Base-by-base conservation (phyloP, 2,797 vertebrate species). In the Odontamblyopus lacepedii region DNA sequence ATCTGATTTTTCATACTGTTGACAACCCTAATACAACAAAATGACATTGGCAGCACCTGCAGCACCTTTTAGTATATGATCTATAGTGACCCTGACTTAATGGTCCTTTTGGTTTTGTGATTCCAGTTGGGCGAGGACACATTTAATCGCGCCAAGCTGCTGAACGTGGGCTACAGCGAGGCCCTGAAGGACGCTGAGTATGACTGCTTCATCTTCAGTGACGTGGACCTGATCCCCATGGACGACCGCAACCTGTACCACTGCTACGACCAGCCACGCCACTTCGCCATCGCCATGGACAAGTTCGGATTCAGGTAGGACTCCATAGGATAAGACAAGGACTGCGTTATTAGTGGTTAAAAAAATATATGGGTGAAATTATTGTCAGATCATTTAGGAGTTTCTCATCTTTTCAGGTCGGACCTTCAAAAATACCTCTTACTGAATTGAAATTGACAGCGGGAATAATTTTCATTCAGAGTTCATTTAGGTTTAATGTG, bases 251-350 rank as follows among this genome's bases (percentile, higher is more conserved):
- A 99, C 89, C 94, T 99, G 48, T 99, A 99, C 89, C 97, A 96
- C 91, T 99, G 98, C 86, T 98, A 98, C 0, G 97, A 98, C 85
- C 97, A 99, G 90, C 98, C 98, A 0, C 94, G 97, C 38, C 98
- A 99, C 91, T 99, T 99, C 2, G 97, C 98, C 50, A 96, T 99
- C 19, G 98, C 97, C 82, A 99, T 99, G 97, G 98, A 99, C 93
- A 99, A 99, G 87, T 99, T 99, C 62, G 97, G 97, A 74, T 99
- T 99, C 92, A 96, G 97, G 97, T 97, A 86, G 81, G 18, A 13
- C 55, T 5, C 61, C 2, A 2, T 63, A 35, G 3, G 59, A 61
- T 18, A 0, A 30, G 15, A 7, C 18, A 18, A 16, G 4, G 4
- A 29, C 13, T 16, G 13, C 7, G 26, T 57, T 57, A 8, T 53